Evolutionary conservation across 2,797 vertebrate species (phyloP).

Genomic region (Gymnothorax reevesii): DNA sequence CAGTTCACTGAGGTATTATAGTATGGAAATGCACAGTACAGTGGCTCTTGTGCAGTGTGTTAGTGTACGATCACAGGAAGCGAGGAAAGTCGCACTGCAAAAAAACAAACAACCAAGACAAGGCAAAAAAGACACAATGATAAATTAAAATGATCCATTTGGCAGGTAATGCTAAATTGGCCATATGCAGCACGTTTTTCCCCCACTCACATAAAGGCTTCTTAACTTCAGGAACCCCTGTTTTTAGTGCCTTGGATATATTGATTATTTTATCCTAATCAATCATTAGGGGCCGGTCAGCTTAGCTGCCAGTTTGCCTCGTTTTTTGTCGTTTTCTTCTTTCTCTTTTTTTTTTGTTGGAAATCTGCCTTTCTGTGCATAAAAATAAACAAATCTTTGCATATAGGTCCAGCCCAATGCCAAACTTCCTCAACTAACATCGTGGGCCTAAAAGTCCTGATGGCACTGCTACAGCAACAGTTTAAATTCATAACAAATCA

Average conservation of each 20-base stretch:
- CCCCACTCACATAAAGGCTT: not conserved
- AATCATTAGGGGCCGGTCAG: not conserved
- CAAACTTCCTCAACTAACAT: no score
- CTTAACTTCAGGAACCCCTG: not conserved
- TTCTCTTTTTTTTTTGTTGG: no score
- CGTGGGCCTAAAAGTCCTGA: no score
- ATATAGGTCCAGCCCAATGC: no score
- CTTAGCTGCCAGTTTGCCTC: no score
- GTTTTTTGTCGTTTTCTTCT: no score
- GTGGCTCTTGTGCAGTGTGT: not conserved
- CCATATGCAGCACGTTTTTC: not conserved
- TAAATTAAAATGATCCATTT: not conserved
- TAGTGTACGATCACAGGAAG: not conserved
- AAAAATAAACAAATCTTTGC: no score
- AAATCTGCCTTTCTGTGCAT: no score
- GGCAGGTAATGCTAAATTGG: not conserved
- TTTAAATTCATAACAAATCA: no score
- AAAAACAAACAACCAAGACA: slow-evolving; percentile 7
- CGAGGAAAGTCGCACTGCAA: no score
- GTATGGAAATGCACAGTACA: not conserved
- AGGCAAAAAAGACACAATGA: not conserved
- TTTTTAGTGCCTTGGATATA: not conserved
- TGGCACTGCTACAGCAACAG: no score
- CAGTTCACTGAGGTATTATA: not conserved
- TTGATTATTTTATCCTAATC: not conserved